Evolutionary conservation across 2,113 vertebrate species (phyloP).

Genomic region (Dasyprocta punctata): DNA sequence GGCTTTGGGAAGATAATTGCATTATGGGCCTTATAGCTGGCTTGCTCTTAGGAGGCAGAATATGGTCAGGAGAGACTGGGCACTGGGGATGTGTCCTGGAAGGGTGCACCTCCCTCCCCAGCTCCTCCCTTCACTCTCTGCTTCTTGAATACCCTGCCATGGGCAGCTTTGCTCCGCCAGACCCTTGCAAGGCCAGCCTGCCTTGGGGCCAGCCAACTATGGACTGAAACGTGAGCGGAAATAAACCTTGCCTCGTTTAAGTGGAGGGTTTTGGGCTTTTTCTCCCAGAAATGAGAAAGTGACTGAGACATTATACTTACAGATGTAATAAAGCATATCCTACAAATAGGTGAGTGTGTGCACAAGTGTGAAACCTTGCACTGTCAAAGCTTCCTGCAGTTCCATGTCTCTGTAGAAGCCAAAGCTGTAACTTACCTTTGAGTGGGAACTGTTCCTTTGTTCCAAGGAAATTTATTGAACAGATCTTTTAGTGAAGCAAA

Average conservation of each 20-base stretch:
- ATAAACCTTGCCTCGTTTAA: neutral
- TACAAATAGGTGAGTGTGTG: neutral
- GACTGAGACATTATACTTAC: neutral
- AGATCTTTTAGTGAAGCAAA: slow-evolving; percentile 4
- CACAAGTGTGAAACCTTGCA: neutral
- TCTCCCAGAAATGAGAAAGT: neutral
- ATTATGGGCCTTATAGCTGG: neutral
- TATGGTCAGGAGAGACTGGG: neutral
- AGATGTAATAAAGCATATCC: neutral
- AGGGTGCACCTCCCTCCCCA: neutral
- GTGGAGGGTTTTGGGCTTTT: neutral
- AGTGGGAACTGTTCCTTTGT: neutral
- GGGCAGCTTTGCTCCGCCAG: neutral
- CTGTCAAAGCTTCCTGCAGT: neutral
- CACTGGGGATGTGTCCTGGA: neutral
- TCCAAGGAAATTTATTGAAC: neutral
- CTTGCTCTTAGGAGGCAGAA: neutral
- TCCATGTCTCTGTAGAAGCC: slow-evolving; percentile 27
- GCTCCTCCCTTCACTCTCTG: neutral
- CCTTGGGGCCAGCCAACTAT: neutral
- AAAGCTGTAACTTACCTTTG: slow-evolving; percentile 36
- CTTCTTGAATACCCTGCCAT: neutral
- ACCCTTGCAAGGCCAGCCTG: neutral
- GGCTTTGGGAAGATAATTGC: neutral
- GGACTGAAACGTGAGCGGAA: neutral